Percentiles rank a stretch among this genome's conserved stretches.
phyloP scores from a whole-genome alignment of 1,140 invertebrate species.

The Popillia japonica region DNA sequence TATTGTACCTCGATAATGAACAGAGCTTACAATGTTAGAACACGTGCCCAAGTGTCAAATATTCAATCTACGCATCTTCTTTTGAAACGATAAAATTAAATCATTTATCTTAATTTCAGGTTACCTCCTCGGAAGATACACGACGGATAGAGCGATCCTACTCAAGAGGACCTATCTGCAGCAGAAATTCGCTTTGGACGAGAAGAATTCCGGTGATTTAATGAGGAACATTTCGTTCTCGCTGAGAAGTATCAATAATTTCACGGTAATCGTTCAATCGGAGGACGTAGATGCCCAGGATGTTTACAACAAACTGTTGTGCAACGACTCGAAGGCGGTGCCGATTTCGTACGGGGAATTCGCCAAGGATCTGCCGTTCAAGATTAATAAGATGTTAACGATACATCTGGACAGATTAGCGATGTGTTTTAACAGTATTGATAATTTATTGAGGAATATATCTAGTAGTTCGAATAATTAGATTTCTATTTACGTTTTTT shows the following conservation, averaged over 20 bases:
- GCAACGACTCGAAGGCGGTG: constrained; percentile 1
- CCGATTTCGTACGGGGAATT: neutral
- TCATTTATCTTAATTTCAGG: constrained; percentile 36
- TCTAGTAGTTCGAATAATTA: constrained; percentile 19
- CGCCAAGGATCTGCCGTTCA: neutral
- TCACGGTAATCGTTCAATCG: neutral
- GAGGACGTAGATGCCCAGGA: neutral
- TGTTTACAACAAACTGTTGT: constrained; percentile 1
- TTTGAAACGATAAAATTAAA: too few species aligned
- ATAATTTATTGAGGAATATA: constrained; percentile 34
- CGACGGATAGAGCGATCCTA: constrained; percentile 36
- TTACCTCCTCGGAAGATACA: constrained; percentile 38
- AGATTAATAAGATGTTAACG: constrained; percentile 20
- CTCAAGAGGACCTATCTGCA: constrained; percentile 16
- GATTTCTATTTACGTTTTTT: neutral
- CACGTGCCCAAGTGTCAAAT: too few species aligned
- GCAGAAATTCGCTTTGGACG: constrained; percentile 27
- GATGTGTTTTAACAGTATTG: constrained; percentile 27
- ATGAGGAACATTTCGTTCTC: constrained; percentile 31
- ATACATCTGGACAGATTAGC: constrained; percentile 28
- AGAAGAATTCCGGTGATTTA: constrained; percentile 15
- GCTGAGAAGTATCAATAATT: constrained; percentile 17
- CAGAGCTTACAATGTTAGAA: too few species aligned
- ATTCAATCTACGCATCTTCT: neutral
- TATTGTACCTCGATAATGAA: too few species aligned